These are phyloP conservation scores for Rhyacophila brunnea DNA, from an alignment of 1,140 invertebrate genomes.

Conservation along the genomic window DNA sequence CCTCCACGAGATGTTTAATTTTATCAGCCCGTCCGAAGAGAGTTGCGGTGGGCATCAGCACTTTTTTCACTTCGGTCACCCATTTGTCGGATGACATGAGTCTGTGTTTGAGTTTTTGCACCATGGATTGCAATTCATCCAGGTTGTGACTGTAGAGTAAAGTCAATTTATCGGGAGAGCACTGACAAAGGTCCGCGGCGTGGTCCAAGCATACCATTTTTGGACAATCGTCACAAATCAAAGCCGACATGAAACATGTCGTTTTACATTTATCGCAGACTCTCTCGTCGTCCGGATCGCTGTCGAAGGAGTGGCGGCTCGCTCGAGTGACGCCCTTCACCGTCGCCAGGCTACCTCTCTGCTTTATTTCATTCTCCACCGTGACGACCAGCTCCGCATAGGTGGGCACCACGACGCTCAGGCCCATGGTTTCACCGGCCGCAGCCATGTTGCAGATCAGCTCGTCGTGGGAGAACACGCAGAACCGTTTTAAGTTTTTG, in stretches of 20 bases:
- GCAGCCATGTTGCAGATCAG: constrained; percentile 97
- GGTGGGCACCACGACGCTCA: constrained; percentile 80
- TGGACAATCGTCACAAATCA: constrained; percentile 81
- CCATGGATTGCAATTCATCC: constrained; percentile 88
- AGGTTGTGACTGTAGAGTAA: constrained; percentile 88
- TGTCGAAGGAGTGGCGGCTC: constrained; percentile 87
- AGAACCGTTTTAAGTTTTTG: constrained; percentile 87
- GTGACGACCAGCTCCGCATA: constrained; percentile 85
- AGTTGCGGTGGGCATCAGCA: constrained; percentile 73
- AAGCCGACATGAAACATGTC: constrained; percentile 94
- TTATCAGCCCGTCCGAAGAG: constrained; percentile 66
- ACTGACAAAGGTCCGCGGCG: constrained; percentile 80
- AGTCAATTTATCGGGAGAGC: constrained; percentile 75
- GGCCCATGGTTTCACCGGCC: constrained; percentile 84
- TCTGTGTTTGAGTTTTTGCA: constrained; percentile 84
- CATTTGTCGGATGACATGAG: constrained; percentile 92
- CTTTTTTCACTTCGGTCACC: constrained; percentile 80
- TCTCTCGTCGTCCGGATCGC: constrained; percentile 92
- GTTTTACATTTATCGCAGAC: constrained; percentile 96
- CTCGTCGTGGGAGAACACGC: constrained; percentile 99
- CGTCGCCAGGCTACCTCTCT: constrained; percentile 76
- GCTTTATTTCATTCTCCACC: constrained; percentile 76
- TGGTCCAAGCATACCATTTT: constrained; percentile 88
- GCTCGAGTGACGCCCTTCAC: constrained; percentile 79
- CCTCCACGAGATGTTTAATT: constrained; percentile 53